These are phyloP conservation scores for Netelia inedita DNA, from an alignment of 2,888 invertebrate species.

Conservation along the genomic window DNA sequence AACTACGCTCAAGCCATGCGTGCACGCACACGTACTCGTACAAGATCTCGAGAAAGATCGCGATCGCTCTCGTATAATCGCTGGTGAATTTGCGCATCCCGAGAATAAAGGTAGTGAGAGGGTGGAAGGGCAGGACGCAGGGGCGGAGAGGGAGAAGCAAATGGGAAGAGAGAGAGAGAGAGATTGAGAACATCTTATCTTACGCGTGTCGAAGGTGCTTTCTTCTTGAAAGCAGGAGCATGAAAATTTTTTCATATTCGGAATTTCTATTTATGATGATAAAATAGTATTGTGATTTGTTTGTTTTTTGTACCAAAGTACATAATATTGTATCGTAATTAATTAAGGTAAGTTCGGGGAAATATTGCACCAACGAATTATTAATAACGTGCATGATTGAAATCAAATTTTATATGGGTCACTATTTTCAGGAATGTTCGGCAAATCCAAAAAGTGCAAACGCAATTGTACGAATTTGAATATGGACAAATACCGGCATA, in stretches of 20 bases:
- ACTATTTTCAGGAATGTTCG: too few species aligned
- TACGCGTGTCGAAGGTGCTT: conserved; percentile 14
- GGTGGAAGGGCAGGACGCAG: too few species aligned
- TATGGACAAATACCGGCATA: too few species aligned
- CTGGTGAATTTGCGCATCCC: conserved; percentile 46
- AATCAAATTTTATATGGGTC: too few species aligned
- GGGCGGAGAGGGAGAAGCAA: too few species aligned
- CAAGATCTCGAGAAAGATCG: conserved; percentile 36
- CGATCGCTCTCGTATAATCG: conserved; percentile 48
- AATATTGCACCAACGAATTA: too few species aligned
- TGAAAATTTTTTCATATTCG: background rate
- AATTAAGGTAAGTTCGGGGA: too few species aligned
- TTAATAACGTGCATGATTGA: too few species aligned
- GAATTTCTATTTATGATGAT: background rate
- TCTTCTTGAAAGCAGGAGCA: background rate
- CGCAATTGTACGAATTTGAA: too few species aligned
- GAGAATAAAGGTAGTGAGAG: background rate
- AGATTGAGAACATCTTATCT: background rate
- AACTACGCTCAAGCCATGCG: conserved; percentile 43
- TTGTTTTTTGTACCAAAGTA: background rate
- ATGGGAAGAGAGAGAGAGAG: background rate
- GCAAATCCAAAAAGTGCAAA: too few species aligned
- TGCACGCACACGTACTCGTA: background rate
- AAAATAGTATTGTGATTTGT: background rate
- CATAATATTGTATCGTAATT: too few species aligned